Evolutionary conservation across 2,113 vertebrate species (phyloP).

Genomic region (Mustela lutreola): DNA sequence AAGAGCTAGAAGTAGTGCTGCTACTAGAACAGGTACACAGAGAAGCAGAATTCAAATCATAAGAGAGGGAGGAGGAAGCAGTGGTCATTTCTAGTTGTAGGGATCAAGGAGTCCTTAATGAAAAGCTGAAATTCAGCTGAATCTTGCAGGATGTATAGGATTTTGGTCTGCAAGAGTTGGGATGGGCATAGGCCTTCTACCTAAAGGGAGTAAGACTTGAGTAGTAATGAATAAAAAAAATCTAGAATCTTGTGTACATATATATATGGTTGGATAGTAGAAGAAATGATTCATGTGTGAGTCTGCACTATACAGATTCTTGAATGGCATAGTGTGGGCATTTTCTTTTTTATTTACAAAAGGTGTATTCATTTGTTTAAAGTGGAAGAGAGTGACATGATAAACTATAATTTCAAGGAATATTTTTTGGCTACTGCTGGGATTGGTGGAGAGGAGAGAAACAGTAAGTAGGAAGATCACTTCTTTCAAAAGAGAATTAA

Average conservation of each 20-base stretch:
- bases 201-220: not conserved
- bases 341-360: not conserved
- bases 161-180: not conserved
- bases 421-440: not conserved
- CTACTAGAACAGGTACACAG: not conserved
- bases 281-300: not conserved
- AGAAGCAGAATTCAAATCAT: not conserved
- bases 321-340: not conserved
- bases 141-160: not conserved
- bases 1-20: not conserved
- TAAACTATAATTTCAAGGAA: not conserved
- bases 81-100: not conserved
- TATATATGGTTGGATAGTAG: not conserved
- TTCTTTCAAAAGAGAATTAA: not conserved
- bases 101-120: not conserved
- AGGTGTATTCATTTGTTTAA: slow-evolving; percentile 35
- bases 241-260: not conserved
- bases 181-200: not conserved
- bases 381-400: not conserved
- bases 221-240: not conserved
- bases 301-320: not conserved
- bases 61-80: not conserved
- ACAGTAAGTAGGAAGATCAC: not conserved
- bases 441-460: not conserved
- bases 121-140: not conserved